These are phyloP conservation scores for Orthosia gothica DNA, from an alignment of 2,888 invertebrate species.

Conservation along the genomic window DNA sequence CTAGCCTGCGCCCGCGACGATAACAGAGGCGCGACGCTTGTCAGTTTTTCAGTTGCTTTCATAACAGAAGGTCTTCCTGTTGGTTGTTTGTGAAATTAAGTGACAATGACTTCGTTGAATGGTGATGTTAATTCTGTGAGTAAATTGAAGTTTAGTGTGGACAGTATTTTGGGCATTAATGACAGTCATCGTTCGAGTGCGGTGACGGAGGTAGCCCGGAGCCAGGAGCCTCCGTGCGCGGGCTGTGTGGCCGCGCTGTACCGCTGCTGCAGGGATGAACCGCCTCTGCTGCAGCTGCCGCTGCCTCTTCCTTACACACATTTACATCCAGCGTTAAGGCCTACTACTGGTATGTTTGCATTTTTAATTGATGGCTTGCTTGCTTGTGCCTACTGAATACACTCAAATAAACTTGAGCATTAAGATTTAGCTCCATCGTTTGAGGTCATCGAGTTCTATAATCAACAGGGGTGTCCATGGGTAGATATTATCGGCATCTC, in stretches of 20 bases:
- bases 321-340: constrained; percentile 87
- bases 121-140: constrained; percentile 81
- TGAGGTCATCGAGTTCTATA: neutral
- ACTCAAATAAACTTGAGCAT: neutral
- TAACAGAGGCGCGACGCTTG: constrained; percentile 71
- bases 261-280: constrained; percentile 92
- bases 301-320: constrained; percentile 85
- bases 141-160: constrained; percentile 94
- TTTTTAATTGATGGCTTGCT: neutral
- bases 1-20: constrained; percentile 83
- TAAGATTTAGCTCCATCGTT: neutral
- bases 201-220: constrained; percentile 73
- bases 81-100: constrained; percentile 71
- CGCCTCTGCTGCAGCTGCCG: constrained; percentile 83
- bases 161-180: constrained; percentile 92
- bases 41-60: constrained; percentile 86
- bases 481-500: neutral
- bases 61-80: constrained; percentile 70
- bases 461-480: neutral
- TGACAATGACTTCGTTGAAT: constrained; percentile 84
- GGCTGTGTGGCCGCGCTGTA: constrained; percentile 93
- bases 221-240: constrained; percentile 90
- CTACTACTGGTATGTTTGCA: constrained; percentile 81
- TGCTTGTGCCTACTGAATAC: neutral
- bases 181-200: constrained; percentile 63